phyloP scores from a whole-genome alignment of 1,140 invertebrate species.

The Drosophila baimaii region DNA sequence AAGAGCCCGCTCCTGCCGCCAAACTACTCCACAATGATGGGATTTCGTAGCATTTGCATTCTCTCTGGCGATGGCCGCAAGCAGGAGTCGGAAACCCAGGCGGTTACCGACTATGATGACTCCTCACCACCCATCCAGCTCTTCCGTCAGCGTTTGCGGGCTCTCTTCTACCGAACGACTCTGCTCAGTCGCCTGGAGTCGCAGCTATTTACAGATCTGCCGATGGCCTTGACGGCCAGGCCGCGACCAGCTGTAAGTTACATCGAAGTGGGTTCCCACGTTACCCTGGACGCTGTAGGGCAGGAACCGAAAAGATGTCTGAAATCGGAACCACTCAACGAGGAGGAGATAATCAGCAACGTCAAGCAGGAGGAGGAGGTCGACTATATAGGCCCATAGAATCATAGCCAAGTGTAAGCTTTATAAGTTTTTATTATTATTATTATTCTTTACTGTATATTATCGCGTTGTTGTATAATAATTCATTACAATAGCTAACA shows the following conservation, averaged over 20 bases:
- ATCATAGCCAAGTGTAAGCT: slow-evolving; percentile 14
- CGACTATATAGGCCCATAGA: slow-evolving; percentile 21
- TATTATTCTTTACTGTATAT: slow-evolving; percentile 61
- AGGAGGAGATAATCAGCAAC: slow-evolving; percentile 18
- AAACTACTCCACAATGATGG: slow-evolving; percentile 74
- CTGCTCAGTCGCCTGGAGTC: slow-evolving; percentile 67
- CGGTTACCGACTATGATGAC: slow-evolving; percentile 27
- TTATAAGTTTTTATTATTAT: slow-evolving; percentile 64
- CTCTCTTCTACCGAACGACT: slow-evolving; percentile 68
- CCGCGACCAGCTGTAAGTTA: slow-evolving; percentile 20
- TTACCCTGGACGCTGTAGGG: background rate
- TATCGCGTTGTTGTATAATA: slow-evolving; percentile 49
- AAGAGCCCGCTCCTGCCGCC: slow-evolving; percentile 53
- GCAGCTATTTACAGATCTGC: slow-evolving; percentile 39
- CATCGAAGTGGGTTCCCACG: background rate
- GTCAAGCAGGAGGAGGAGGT: slow-evolving; percentile 29
- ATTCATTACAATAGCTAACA: slow-evolving; percentile 49
- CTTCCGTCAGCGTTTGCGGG: slow-evolving; percentile 66
- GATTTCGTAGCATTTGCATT: slow-evolving; percentile 74
- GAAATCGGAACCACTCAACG: slow-evolving; percentile 33
- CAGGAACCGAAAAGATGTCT: background rate
- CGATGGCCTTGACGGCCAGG: slow-evolving; percentile 18
- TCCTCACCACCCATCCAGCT: slow-evolving; percentile 33
- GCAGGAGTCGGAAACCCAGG: background rate
- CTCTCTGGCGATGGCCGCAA: slow-evolving; percentile 45